Evolutionary conservation across 37 sponge, comb jelly and placozoan genomes (phyloP), one percentile per base, ranked within the genome.

Genomic region (Halichondria panicea): DNA sequence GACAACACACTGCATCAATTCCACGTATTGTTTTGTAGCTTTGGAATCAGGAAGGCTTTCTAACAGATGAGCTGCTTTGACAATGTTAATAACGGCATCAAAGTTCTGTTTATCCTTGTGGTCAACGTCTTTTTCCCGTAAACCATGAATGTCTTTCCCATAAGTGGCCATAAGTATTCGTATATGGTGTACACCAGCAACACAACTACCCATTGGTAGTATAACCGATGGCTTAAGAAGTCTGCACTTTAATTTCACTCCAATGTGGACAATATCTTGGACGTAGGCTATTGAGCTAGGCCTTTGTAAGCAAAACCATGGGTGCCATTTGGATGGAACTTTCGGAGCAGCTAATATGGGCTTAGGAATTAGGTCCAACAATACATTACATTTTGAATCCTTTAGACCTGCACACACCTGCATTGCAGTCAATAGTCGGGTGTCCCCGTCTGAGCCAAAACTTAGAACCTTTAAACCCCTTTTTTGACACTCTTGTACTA

Each of bases 391-490:
- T 9, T 41, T 55, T 33, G 43, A 66, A 5, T 24, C 11, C 38
- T 53, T 54, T 5, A 68, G 68, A 7, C 40, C 38, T 33, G 34
- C 27, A 35, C 78, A 88, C 27, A 76, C 46, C 43, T 70, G 50
- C 88, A 88, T 88, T 24, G 50, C 30, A 35, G 75, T 80, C 41
- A 87, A 48, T 61, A 68, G 56, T 40, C 81, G 48, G 6, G 71
- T 74, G 43, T 87, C 87, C 31, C 88, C 82, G 71, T 81, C 88
- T 22, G 72, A 72, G 41, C 81, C 81, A 81, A 79, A 81, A 56
- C 59, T 71, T 15, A 88, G 44, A 42, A 75, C 81, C 36, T 18
- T 55, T 8, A 86, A 80, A 30, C 56, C 66, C 53, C 66, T 59
- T 63, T 75, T 81, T 30, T 61, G 44, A 43, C 77, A 75, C 69